Base-by-base conservation (phyloP, 1,140 invertebrate species). In the Centruroides vittatus region DNA sequence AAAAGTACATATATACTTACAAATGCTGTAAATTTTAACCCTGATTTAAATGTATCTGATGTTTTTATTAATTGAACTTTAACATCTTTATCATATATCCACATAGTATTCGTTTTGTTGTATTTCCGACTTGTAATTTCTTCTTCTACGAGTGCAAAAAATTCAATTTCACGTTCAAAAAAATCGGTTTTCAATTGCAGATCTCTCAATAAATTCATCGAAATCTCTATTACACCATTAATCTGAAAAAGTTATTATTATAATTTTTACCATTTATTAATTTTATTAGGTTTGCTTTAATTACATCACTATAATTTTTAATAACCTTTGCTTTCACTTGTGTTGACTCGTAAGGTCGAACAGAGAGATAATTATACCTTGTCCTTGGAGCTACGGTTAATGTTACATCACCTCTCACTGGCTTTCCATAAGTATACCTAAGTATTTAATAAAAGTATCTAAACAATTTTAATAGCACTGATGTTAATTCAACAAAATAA, bases 1-100 rank as follows among this genome's bases (percentile, higher is more conserved):
- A 23, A 23, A 23, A 23, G 23, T 23, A 23, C 23, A 23, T 6
- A 8, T 23, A 53, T 59, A 78, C 80, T 79, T 76, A 92, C 86
- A 73, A 85, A 86, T 58, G 86, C 84, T 49, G 79, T 84, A 70
- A 92, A 93, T 60, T 83, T 83, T 54, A 96, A 78, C 5, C 85
- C 87, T 1, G 90, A 88, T 71, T 93, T 93, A 73, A 90, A 97
- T 65, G 84, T 85, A 59, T 86, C 82, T 5, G 90, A 81, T 3
- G 86, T 86, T 67, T 88, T 83, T 54, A 88, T 81, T 55, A 91
- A 78, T 66, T 90, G 85, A 72, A 97, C 78, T 67, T 84, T 85
- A 67, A 93, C 90, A 35, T 85, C 84, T 65, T 89, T 83, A 63
- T 84, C 81, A 70, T 94, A 84, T 1, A 94, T 73, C 34, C 82